These are phyloP conservation scores for Globodera rostochiensis DNA, from an alignment of 1,140 invertebrate species.

Conservation along the genomic window DNA sequence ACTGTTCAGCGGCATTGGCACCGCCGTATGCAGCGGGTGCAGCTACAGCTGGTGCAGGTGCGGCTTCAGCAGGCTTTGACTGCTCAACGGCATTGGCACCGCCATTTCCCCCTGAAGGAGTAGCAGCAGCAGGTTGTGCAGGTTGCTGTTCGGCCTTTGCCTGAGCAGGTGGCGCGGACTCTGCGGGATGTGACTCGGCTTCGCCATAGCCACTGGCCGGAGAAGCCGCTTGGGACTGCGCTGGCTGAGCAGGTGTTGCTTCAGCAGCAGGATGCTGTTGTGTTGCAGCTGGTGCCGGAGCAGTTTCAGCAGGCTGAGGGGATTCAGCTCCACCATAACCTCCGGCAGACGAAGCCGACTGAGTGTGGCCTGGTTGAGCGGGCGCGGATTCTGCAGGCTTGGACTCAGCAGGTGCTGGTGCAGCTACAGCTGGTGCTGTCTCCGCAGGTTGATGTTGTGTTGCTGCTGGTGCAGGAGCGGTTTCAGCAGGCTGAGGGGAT, in stretches of 20 bases:
- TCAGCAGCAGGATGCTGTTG: neutral
- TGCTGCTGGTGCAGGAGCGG: neutral
- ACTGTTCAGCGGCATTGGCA: neutral
- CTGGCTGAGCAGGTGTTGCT: neutral
- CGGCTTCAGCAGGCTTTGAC: slow-evolving; percentile 6
- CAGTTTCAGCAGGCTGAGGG: neutral
- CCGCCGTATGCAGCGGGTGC: slow-evolving; percentile 4
- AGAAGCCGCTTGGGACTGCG: neutral
- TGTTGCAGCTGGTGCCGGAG: slow-evolving; percentile 3
- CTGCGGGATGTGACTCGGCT: neutral
- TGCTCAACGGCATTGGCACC: slow-evolving; percentile 2
- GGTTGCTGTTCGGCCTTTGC: neutral
- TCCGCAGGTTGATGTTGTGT: neutral
- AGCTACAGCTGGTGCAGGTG: neutral
- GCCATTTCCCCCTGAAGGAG: neutral
- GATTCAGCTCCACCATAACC: no score
- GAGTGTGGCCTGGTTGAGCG: neutral
- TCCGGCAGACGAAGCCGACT: neutral
- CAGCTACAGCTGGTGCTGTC: slow-evolving; percentile 4
- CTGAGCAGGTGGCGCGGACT: neutral
- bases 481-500: no score
- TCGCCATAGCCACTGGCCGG: neutral
- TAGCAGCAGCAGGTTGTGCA: neutral
- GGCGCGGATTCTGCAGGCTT: neutral
- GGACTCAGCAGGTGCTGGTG: slow-evolving; percentile 1